phyloP scores from a whole-genome alignment of 2,797 vertebrate genomes.

The Thunnus albacares region DNA sequence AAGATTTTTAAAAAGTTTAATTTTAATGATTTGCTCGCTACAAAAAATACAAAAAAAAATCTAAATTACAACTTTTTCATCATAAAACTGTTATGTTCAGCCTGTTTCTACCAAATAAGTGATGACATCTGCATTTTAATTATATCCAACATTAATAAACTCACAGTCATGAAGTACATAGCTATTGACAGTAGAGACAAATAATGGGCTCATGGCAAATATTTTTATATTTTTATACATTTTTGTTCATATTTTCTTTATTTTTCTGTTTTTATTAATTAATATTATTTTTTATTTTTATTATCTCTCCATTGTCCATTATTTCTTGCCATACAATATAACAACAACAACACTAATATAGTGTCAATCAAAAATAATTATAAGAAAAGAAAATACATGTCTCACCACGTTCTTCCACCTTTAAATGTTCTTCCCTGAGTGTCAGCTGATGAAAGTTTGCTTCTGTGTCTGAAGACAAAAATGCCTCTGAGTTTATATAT shows the following conservation, averaged over 20 bases:
- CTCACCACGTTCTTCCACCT: conserved; percentile 10
- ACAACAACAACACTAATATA: background rate
- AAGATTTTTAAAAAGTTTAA: too few relatives aligned
- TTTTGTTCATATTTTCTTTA: background rate
- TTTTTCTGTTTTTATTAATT: background rate
- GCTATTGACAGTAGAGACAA: background rate
- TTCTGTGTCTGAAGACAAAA: background rate
- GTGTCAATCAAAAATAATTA: background rate
- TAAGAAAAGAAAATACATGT: background rate
- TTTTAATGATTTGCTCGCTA: too few relatives aligned
- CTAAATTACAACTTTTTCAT: too few relatives aligned
- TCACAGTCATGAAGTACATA: background rate
- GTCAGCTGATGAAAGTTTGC: background rate
- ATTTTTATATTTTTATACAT: too few relatives aligned
- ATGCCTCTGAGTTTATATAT: background rate
- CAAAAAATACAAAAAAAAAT: too few relatives aligned
- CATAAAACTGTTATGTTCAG: too few relatives aligned
- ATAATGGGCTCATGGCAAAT: background rate
- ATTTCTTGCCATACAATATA: background rate
- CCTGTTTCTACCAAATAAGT: too few relatives aligned
- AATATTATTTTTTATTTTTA: background rate
- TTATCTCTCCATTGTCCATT: background rate
- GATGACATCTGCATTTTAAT: background rate
- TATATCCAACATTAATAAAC: background rate
- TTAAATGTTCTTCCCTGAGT: background rate